Conservation (phyloP, 1,140 invertebrate species). For the Eriocheir sinensis region DNA sequence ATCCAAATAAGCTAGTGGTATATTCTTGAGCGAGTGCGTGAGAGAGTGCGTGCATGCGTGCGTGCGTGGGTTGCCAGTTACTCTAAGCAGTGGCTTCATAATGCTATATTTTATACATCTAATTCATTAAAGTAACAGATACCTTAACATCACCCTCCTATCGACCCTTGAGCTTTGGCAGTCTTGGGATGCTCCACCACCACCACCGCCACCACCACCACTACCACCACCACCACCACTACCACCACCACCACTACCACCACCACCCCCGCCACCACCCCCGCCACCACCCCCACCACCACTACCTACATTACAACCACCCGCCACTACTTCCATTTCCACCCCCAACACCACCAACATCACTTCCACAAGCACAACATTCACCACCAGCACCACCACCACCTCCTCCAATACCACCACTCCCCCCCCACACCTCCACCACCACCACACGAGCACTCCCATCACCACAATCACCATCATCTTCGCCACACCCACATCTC, state of each 20-base stretch:
- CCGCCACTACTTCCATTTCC: too few relatives aligned
- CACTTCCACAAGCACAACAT: background rate
- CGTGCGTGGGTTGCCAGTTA: constrained; percentile 49
- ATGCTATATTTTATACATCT: constrained; percentile 65
- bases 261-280: background rate
- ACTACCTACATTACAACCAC: background rate
- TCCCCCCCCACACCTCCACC: background rate
- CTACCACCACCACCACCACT: background rate
- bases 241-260: background rate
- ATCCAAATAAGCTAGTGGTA: constrained; percentile 46
- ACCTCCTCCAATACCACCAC: background rate
- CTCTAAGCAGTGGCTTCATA: constrained; percentile 61
- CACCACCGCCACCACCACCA: background rate
- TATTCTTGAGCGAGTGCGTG: constrained; percentile 2
- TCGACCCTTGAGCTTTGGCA: background rate
- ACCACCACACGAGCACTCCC: too few relatives aligned
- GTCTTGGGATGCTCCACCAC: background rate
- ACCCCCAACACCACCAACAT: background rate
- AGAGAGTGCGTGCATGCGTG: background rate
- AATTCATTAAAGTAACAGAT: constrained; percentile 29
- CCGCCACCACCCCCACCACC: background rate
- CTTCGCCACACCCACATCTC: background rate
- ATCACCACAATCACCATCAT: background rate
- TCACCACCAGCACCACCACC: background rate
- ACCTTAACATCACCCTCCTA: background rate